These are phyloP conservation scores for Stomorhina lunata DNA, from an alignment of 2,888 invertebrate genomes.

Conservation along the genomic window DNA sequence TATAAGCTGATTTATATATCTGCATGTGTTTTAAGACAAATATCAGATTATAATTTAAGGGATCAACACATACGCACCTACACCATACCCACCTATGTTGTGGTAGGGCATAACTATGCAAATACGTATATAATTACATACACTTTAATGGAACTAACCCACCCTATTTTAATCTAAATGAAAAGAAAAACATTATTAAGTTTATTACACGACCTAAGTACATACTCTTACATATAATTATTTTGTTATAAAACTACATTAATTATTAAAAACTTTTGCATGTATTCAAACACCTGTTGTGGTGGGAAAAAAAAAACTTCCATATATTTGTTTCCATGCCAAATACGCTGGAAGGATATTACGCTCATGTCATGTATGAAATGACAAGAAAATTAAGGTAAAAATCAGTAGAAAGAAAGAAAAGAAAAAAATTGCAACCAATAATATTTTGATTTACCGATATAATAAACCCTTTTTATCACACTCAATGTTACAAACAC, in stretches of 20 bases:
- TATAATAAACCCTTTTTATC: slow-evolving; percentile 40
- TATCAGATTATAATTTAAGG: too few relatives aligned
- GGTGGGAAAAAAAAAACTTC: background rate
- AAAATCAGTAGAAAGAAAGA: background rate
- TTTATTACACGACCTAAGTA: background rate
- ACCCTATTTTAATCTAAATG: background rate
- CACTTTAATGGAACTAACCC: background rate
- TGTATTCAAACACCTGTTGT: slow-evolving; percentile 35
- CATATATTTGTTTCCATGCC: background rate
- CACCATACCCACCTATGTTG: background rate
- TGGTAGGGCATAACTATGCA: too few relatives aligned
- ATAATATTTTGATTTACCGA: slow-evolving; percentile 61
- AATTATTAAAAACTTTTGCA: background rate
- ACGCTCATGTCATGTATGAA: background rate
- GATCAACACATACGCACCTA: background rate
- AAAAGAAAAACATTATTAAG: background rate
- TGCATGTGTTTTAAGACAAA: too few relatives aligned
- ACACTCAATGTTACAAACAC: slow-evolving; percentile 11
- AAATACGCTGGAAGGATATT: slow-evolving; percentile 30
- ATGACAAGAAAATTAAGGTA: slow-evolving; percentile 1
- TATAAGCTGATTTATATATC: too few relatives aligned
- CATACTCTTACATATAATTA: background rate
- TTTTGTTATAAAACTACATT: background rate
- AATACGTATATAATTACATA: too few relatives aligned
- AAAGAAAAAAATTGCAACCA: slow-evolving; percentile 30